A percentile compares a stretch with the other conserved stretches of the same genome.
These are phyloP conservation scores for Metopolophium dirhodum DNA, from an alignment of 1,140 invertebrate genomes.

Conservation along the genomic window DNA sequence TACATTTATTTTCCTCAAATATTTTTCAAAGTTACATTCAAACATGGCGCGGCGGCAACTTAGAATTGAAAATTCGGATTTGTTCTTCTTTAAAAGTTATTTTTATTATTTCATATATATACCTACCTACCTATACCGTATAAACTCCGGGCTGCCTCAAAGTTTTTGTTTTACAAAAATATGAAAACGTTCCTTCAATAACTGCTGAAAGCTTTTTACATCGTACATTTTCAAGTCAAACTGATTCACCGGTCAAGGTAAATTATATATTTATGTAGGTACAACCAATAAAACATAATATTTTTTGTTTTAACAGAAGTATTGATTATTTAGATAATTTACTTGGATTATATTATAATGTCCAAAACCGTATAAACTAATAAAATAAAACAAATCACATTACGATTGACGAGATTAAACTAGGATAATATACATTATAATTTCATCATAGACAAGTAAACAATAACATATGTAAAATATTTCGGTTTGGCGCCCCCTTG, in stretches of 20 bases:
- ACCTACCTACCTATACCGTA: not conserved
- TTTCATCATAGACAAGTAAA: not conserved
- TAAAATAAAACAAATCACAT: not conserved
- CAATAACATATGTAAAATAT: too few species aligned
- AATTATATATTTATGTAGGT: constrained; percentile 18
- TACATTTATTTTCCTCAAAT: not conserved
- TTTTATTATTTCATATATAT: constrained; percentile 29
- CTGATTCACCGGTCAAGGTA: not conserved
- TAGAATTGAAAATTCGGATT: constrained; percentile 48
- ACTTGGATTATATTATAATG: not conserved
- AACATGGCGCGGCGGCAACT: not conserved
- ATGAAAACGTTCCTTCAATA: constrained; percentile 35
- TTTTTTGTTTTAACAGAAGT: not conserved
- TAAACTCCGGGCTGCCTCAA: not conserved
- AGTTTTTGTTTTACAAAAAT: constrained; percentile 48
- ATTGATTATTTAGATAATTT: not conserved
- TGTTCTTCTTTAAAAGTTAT: constrained; percentile 34
- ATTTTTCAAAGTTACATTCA: constrained; percentile 17
- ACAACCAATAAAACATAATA: not conserved
- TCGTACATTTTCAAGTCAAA: constrained; percentile 14
- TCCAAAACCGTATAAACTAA: not conserved
- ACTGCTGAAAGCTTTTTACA: constrained; percentile 28
- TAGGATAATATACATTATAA: not conserved
- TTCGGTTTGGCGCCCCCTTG: too few species aligned
- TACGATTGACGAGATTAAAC: not conserved